Percentiles rank a stretch among this genome's conserved stretches.
Conservation (phyloP, 2,113 vertebrate genomes). For the Oreocharis arfaki region DNA sequence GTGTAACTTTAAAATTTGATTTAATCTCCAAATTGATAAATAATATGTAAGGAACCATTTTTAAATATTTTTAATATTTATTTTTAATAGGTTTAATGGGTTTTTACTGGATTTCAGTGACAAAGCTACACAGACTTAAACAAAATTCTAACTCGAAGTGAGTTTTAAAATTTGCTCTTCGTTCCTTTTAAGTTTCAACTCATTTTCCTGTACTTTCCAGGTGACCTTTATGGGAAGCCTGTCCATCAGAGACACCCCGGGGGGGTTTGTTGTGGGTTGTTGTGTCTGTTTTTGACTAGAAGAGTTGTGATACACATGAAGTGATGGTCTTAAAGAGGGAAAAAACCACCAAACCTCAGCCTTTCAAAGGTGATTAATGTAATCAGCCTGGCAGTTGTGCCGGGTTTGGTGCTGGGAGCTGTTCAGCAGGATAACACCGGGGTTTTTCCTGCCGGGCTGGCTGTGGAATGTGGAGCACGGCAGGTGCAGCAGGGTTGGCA, state of each 20-base stretch:
- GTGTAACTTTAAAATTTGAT: background rate
- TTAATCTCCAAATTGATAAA: background rate
- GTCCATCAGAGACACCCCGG: background rate
- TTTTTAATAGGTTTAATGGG: background rate
- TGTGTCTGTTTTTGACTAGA: background rate
- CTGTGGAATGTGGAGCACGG: background rate
- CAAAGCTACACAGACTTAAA: background rate
- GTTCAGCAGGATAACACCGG: background rate
- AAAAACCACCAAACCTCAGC: background rate
- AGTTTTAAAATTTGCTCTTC: background rate
- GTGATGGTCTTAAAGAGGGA: background rate
- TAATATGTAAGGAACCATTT: background rate
- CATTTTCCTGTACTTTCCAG: background rate
- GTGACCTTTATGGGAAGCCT: background rate
- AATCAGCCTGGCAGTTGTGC: background rate
- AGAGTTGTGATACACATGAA: background rate
- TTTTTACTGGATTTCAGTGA: background rate
- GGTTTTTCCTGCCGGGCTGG: background rate
- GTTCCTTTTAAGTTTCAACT: background rate
- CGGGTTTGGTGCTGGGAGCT: background rate
- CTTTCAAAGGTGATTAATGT: accelerated
- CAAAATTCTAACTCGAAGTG: background rate
- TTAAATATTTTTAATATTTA: background rate
- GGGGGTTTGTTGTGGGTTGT: background rate
- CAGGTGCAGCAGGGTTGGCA: background rate